Conservation (phyloP, 2,113 vertebrate species). For the Dromaius novaehollandiae region DNA sequence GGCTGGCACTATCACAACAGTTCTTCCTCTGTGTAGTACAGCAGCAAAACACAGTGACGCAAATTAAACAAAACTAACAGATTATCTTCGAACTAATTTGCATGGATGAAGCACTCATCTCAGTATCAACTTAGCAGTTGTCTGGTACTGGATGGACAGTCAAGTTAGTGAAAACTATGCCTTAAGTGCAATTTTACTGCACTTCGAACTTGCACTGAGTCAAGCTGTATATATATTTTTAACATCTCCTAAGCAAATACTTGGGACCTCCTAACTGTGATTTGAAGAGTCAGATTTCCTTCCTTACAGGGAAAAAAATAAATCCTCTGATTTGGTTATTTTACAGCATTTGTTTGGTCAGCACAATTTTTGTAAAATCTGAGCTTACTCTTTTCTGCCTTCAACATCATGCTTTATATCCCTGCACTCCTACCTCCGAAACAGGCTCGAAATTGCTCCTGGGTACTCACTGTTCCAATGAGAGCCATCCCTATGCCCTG, state of each 20-base stretch:
- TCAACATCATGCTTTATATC: neutral
- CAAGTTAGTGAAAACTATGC: neutral
- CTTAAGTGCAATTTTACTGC: neutral
- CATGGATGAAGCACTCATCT: fast-evolving
- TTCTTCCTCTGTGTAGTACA: neutral
- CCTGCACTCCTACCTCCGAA: neutral
- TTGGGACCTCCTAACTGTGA: neutral
- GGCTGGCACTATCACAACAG: neutral
- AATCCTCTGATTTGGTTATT: neutral
- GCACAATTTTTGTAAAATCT: neutral
- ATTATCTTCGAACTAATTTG: neutral
- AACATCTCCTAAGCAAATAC: neutral
- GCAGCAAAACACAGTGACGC: neutral
- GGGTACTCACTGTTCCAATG: neutral
- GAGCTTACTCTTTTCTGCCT: neutral
- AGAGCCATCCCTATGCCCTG: neutral
- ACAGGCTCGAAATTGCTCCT: neutral
- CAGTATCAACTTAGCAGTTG: neutral
- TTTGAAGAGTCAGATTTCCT: neutral
- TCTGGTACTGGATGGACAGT: neutral
- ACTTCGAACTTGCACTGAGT: neutral
- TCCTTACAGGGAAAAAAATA: neutral
- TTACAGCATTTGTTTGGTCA: neutral
- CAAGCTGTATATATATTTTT: neutral
- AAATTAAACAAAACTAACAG: neutral